Evolutionary conservation across 2,888 invertebrate genomes (phyloP).

Genomic region (Beris morrisii): DNA sequence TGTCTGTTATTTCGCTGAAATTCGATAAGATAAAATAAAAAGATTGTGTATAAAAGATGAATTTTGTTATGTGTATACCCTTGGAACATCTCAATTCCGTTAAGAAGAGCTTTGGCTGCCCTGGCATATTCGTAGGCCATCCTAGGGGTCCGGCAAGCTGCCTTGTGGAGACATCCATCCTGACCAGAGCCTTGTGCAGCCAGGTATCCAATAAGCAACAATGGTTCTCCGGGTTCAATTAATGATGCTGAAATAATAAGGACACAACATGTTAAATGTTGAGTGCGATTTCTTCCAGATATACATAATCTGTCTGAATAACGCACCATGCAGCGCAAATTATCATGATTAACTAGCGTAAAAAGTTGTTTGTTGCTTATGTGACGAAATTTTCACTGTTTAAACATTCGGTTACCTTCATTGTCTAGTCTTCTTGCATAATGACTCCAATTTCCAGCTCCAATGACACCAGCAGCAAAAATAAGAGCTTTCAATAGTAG

Average conservation of each 20-base stretch:
- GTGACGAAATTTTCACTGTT: constrained; percentile 14
- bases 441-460: constrained; percentile 67
- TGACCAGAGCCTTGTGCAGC: constrained; percentile 75
- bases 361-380: constrained; percentile 7
- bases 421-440: constrained; percentile 60
- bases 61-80: constrained; percentile 57
- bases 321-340: not conserved
- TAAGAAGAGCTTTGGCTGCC: constrained; percentile 75
- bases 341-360: constrained; percentile 17
- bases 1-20: constrained; percentile 18
- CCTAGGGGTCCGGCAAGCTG: constrained; percentile 74
- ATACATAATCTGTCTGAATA: no score
- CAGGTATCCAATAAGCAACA: constrained; percentile 57
- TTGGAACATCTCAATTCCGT: constrained; percentile 68
- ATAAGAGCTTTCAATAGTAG: constrained; percentile 80
- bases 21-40: not conserved
- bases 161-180: constrained; percentile 72
- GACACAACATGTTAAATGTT: no score
- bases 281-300: no score
- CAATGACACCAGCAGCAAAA: constrained; percentile 77
- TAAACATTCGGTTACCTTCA: constrained; percentile 57
- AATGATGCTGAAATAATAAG: constrained; percentile 36
- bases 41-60: not conserved
- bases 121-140: constrained; percentile 74
- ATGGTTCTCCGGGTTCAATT: constrained; percentile 70